A percentile compares a stretch with the other conserved stretches of the same genome.
Conservation (phyloP, 2,113 vertebrate species). For the Cercopithecus mona region DNA sequence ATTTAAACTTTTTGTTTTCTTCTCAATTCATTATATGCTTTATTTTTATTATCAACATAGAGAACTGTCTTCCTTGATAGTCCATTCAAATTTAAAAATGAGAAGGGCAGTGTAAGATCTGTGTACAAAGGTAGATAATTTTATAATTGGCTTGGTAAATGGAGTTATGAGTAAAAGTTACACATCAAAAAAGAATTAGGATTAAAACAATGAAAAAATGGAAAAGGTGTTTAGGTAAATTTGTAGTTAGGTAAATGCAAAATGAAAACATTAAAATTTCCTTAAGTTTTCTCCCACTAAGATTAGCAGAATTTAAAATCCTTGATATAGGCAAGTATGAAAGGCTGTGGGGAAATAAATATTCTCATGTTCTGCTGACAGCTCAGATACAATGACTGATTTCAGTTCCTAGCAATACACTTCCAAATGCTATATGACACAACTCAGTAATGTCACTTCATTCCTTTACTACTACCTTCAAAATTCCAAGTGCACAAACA, state of each 20-base stretch:
- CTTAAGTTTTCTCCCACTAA: not conserved
- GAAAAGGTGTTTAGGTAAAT: not conserved
- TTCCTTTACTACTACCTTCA: not conserved
- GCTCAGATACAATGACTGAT: not conserved
- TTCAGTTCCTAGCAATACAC: not conserved
- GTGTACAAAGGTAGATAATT: not conserved
- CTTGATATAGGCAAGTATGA: not conserved
- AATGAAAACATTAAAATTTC: not conserved
- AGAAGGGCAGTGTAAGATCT: not conserved
- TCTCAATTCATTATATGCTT: not conserved
- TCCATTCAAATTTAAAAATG: not conserved
- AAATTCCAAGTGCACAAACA: not conserved
- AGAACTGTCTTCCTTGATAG: not conserved
- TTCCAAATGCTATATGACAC: too few relatives aligned
- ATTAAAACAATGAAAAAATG: not conserved
- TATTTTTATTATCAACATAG: not conserved
- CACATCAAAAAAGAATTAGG: not conserved
- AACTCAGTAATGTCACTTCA: not conserved
- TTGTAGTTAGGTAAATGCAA: not conserved
- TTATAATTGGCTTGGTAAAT: not conserved
- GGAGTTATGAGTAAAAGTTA: too few relatives aligned
- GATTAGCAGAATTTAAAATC: not conserved
- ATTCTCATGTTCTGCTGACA: not conserved
- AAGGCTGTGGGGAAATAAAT: not conserved
- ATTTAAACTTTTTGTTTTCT: not conserved